Base-by-base conservation (phyloP, 1,140 invertebrate genomes). In the Heliconius himera region DNA sequence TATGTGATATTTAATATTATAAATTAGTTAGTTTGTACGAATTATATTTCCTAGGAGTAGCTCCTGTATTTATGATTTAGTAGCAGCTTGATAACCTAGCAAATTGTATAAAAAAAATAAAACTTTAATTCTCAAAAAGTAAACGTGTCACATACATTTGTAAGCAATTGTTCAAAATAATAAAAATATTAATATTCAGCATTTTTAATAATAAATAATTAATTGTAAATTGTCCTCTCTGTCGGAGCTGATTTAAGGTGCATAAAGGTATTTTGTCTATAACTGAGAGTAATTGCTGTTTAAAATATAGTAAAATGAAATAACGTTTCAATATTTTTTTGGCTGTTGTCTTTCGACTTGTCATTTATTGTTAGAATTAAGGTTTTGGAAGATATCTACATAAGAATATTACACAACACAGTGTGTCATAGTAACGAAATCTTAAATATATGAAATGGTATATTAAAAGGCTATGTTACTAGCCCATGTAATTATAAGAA, bases 1-100 rank as follows among this genome's bases (percentile, higher is more conserved):
- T 93, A 90, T 94, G 92, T 94, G 92, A 94, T 94, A 94, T 93
- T 92, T 93, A 92, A 90, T 94, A 92, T 94, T 87, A n/a, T 82
- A 87, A 88, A 89, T 81, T 66, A 66, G 60, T 82, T 85, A 90
- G 90, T 89, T 88, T 80, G 78, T 91, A 86, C 82, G 83, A 80
- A 87, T 85, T 87, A 84, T 72, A 85, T 82, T 89, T 83, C 83
- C 83, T 81, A 56, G 60, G 79, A 84, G 82, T 84, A 83, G 36
- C 22, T 81, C 49, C 70, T 73, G 49, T 66, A 16, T 73, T 72
- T 81, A 41, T 46, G 13, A 1, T 74, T 60, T 74, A 72, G 26
- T 26, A 36, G 33, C 33, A 13, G 82, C 80, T 85, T 84, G 78
- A 81, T 76, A 71, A 46, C 81, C 78, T 85, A 83, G 80, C 80